Conservation (phyloP, 2,113 vertebrate species). For the Pteropus alecto region DNA sequence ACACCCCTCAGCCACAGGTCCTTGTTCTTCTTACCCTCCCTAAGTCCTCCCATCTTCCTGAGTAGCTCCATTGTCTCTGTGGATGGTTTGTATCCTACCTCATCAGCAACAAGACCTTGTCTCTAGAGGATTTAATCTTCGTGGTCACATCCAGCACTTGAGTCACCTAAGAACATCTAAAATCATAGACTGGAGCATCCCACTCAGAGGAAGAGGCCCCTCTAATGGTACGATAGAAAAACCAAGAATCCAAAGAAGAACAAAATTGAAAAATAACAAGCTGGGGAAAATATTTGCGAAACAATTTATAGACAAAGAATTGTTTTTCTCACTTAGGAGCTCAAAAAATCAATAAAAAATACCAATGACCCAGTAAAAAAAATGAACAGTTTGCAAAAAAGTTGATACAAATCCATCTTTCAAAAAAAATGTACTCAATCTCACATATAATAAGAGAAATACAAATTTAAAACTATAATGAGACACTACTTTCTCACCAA, state of each 20-base stretch:
- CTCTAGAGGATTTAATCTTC: neutral
- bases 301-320: neutral
- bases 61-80: neutral
- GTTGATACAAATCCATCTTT: neutral
- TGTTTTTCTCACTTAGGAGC: neutral
- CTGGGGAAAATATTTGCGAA: neutral
- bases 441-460: neutral
- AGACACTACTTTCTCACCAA: neutral
- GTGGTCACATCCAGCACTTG: neutral
- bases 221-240: neutral
- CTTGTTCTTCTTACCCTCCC: neutral
- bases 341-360: neutral
- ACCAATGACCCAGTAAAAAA: neutral
- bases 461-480: neutral
- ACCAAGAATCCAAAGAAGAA: neutral
- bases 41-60: neutral
- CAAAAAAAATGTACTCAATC: neutral
- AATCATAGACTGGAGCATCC: neutral
- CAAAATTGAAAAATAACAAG: neutral
- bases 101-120: neutral
- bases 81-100: neutral
- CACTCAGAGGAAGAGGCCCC: neutral
- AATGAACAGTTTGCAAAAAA: neutral
- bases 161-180: neutral
- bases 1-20: neutral